A percentile compares a stretch with the other conserved stretches of the same genome.
Evolutionary conservation across 2,113 vertebrate species (phyloP).

Genomic region (Saccopteryx leptura): DNA sequence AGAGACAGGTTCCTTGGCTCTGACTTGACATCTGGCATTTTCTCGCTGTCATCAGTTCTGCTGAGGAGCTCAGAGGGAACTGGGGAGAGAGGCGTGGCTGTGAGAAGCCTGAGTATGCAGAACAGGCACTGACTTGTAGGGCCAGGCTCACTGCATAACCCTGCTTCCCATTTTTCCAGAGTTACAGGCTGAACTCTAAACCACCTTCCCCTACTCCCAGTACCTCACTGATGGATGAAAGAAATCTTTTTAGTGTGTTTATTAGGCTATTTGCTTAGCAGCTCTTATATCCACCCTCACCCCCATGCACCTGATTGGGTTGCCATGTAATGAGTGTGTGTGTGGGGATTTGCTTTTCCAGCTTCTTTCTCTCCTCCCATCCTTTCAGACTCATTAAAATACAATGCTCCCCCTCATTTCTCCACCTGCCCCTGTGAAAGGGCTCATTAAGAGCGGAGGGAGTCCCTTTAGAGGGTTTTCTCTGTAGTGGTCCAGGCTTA

Average conservation of each 20-base stretch:
- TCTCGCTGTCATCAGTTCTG: slow-evolving; percentile 28
- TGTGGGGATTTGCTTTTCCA: slow-evolving; percentile 50
- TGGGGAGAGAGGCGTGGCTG: not conserved
- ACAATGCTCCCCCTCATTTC: not conserved
- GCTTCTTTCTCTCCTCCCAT: slow-evolving; percentile 1
- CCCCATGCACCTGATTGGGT: not conserved
- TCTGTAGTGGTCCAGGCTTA: slow-evolving; percentile 46
- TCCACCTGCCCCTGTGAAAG: not conserved
- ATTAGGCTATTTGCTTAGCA: not conserved
- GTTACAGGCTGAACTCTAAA: not conserved
- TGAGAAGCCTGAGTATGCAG: not conserved
- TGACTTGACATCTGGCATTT: slow-evolving; percentile 9
- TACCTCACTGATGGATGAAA: not conserved
- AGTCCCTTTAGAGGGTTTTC: slow-evolving; percentile 25
- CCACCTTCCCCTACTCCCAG: not conserved
- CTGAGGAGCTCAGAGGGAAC: not conserved
- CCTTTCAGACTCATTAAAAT: not conserved
- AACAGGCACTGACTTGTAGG: slow-evolving; percentile 60
- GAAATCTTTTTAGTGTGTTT: not conserved
- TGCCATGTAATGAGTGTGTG: slow-evolving; percentile 18
- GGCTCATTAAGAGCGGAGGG: not conserved
- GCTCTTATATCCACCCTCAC: not conserved
- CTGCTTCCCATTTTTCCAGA: slow-evolving; percentile 57
- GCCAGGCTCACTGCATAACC: not conserved
- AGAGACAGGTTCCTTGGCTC: slow-evolving; percentile 25